These are phyloP conservation scores for Operophtera brumata DNA, from an alignment of 2,888 invertebrate species.

Conservation along the genomic window DNA sequence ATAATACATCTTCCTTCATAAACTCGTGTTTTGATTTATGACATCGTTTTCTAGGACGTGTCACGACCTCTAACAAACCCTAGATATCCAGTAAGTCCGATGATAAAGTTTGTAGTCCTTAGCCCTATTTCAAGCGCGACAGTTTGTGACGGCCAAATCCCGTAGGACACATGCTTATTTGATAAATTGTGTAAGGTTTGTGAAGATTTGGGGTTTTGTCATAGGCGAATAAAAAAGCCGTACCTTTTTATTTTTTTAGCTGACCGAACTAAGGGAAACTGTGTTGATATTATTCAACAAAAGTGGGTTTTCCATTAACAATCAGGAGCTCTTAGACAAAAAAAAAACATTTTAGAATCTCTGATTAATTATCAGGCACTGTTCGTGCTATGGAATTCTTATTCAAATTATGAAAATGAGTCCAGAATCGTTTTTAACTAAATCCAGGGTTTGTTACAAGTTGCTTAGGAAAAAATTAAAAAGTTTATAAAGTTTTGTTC, in stretches of 20 bases:
- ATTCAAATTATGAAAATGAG: no score
- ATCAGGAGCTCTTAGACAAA: no score
- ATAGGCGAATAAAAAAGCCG: background rate
- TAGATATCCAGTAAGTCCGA: constrained; percentile 22
- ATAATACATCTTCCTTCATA: no score
- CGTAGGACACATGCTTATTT: constrained; percentile 27
- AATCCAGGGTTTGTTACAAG: no score
- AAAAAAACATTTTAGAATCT: no score
- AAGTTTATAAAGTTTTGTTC: background rate
- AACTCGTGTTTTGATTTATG: constrained; percentile 14
- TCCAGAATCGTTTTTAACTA: no score
- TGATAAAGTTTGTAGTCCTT: constrained; percentile 22
- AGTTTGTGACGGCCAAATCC: constrained; percentile 25
- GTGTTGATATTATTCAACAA: no score
- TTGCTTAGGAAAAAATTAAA: background rate
- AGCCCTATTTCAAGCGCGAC: constrained; percentile 26
- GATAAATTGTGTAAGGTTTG: constrained; percentile 25
- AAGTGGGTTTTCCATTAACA: no score
- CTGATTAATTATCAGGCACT: no score
- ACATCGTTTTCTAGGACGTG: background rate
- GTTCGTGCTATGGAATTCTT: no score
- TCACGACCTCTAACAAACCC: constrained; percentile 7
- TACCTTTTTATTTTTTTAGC: no score
- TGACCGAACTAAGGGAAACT: no score
- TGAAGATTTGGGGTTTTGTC: constrained; percentile 5